phyloP scores from a whole-genome alignment of 2,888 invertebrate species.

The Diogma glabrata region DNA sequence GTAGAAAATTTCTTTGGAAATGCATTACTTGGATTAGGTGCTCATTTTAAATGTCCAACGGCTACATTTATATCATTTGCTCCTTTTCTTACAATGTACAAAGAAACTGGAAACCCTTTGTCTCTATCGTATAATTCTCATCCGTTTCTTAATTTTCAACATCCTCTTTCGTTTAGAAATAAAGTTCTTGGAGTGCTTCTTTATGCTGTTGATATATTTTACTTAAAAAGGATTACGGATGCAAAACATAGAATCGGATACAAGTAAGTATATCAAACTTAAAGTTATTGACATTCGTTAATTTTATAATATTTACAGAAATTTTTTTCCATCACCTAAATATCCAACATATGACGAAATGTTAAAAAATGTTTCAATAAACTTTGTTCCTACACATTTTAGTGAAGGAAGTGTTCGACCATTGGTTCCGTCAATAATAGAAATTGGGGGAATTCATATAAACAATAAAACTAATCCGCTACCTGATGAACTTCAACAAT shows the following conservation, averaged over 20 bases:
- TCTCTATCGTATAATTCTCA: background rate
- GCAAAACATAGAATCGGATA: too few species aligned
- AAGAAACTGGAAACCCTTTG: background rate
- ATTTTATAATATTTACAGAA: too few species aligned
- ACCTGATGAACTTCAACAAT: conserved; percentile 27
- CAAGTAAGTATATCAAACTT: too few species aligned
- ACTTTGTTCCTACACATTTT: conserved; percentile 4
- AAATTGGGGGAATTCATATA: conserved; percentile 11
- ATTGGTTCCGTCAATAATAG: background rate
- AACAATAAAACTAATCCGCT: background rate
- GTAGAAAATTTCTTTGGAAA: conserved; percentile 29
- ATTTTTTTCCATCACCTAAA: conserved; percentile 21
- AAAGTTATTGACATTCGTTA: too few species aligned
- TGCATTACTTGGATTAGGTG: conserved; percentile 28
- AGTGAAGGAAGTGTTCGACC: background rate
- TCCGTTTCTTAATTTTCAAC: background rate
- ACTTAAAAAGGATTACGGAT: too few species aligned
- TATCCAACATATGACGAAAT: conserved; percentile 2
- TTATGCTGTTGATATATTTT: too few species aligned
- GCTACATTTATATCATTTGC: background rate
- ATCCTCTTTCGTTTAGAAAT: too few species aligned
- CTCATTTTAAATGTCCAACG: conserved; percentile 29
- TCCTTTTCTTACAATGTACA: background rate
- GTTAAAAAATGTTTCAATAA: conserved; percentile 3
- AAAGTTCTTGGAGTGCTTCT: too few species aligned